These are phyloP conservation scores for Atta colombica DNA, from an alignment of 1,140 invertebrate genomes.

Conservation along the genomic window DNA sequence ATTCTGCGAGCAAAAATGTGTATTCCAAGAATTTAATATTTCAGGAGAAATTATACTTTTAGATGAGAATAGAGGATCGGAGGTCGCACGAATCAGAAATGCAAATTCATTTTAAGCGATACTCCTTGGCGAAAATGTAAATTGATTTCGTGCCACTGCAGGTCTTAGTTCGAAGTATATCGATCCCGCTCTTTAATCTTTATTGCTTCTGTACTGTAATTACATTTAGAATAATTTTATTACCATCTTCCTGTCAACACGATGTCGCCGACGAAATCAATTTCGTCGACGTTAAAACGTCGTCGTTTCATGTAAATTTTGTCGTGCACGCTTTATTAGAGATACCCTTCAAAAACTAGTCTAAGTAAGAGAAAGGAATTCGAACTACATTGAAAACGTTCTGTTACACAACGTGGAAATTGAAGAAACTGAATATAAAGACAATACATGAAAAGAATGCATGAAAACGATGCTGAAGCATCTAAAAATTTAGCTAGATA, in stretches of 20 bases:
- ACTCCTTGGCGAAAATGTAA: slow-evolving; percentile 75
- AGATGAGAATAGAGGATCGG: slow-evolving; percentile 73
- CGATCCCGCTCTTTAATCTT: slow-evolving; percentile 65
- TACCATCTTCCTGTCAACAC: slow-evolving; percentile 45
- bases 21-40: slow-evolving; percentile 77
- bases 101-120: slow-evolving; percentile 78
- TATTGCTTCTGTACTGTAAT: slow-evolving; percentile 61
- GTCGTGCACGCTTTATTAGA: slow-evolving; percentile 17
- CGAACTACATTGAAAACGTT: not conserved
- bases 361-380: slow-evolving; percentile 19
- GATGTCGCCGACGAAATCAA: slow-evolving; percentile 52
- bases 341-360: not conserved
- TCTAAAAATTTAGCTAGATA: too few relatives aligned
- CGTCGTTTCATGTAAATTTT: slow-evolving; percentile 56
- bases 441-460: too few relatives aligned
- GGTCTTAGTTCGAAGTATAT: slow-evolving; percentile 69
- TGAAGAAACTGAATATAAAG: too few relatives aligned
- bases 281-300: slow-evolving; percentile 42
- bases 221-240: slow-evolving; percentile 48
- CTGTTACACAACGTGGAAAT: not conserved
- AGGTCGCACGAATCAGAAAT: slow-evolving; percentile 72
- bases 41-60: slow-evolving; percentile 75
- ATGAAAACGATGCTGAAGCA: too few relatives aligned
- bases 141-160: slow-evolving; percentile 76
- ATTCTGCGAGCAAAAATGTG: slow-evolving; percentile 70